Evolutionary conservation across 64 coral and sea anemone species (phyloP), one percentile per base, ranked within the genome.

Genomic region (Trachythela sp.): DNA sequence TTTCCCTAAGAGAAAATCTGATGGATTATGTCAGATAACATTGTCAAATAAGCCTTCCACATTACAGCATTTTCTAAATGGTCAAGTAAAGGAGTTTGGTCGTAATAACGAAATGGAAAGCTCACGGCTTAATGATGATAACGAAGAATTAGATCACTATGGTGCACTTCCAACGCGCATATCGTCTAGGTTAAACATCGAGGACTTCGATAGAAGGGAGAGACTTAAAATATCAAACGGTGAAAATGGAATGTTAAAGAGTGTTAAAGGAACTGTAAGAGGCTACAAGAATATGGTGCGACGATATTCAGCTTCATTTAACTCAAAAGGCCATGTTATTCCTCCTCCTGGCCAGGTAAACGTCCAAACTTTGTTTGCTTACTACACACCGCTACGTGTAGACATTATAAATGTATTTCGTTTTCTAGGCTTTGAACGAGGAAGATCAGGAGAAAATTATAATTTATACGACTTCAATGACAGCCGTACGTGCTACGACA

Each of bases 401-500:
- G 20, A 80, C 31, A 37, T 35, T 80, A 37, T 29, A 8, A 68
- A 68, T 5, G 13, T 80, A 1, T 80, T 30, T 80, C 33, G 33
- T 80, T 29, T 80, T 80, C 75, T 80, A 80, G 75, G 31, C 75
- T 39, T 37, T 80, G 18, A 39, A 80, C 4, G 88, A n/a, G n/a
- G n/a, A 89, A 76, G 83, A 92, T 42, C 60, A 54, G 89, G 91
- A 91, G 2, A 92, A 90, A 89, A 99, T 99, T 18, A 58, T 99
- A 34, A 84, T 99, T 75, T 99, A 99, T 71, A 94, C 96, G 31
- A 99, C 96, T 6, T 95, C 96, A 14, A 94, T 99, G 91, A 94
- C 93, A 84, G 96, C 93, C 27, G 93, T 99, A 36, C 93, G 96
- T 4, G 92, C 96, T 10, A 99, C 86, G 2, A 89, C 92, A 13